Conservation (phyloP, 2,113 vertebrate species). For the Ictalurus furcatus region DNA sequence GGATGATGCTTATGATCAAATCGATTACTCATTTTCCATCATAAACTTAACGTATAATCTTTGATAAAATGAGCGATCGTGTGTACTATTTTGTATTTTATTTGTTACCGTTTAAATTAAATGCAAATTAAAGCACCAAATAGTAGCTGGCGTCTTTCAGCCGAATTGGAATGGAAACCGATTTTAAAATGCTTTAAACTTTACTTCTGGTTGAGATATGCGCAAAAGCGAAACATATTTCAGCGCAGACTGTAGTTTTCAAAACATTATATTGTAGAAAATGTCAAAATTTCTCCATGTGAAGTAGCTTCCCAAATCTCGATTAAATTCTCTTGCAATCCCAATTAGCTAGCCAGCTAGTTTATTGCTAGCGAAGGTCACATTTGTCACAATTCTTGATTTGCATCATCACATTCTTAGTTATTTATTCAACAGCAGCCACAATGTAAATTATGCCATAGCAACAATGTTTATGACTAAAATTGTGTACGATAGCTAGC, state of each 20-base stretch:
- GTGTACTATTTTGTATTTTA: too few species aligned
- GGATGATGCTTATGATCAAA: background rate
- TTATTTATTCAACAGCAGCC: background rate
- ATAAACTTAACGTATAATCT: too few species aligned
- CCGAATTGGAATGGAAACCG: too few species aligned
- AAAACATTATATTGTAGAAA: background rate
- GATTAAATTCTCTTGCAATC: background rate
- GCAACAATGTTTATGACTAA: background rate
- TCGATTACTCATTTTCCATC: too few species aligned
- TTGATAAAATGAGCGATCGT: too few species aligned
- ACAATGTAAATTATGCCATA: background rate
- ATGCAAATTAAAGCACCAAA: too few species aligned
- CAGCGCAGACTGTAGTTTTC: background rate
- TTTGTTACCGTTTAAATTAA: too few species aligned
- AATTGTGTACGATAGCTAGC: background rate
- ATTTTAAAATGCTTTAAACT: too few species aligned
- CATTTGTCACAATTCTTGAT: background rate
- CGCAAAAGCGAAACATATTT: background rate
- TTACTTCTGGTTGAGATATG: background rate
- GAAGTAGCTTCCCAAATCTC: background rate
- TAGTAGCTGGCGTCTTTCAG: too few species aligned
- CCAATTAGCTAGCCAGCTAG: background rate
- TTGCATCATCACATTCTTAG: background rate
- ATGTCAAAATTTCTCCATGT: too few species aligned
- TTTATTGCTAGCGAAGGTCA: background rate